A percentile compares a stretch with the other conserved stretches of the same genome.
Evolutionary conservation across 2,113 vertebrate species (phyloP).

Genomic region (Poeciliopsis prolifica): DNA sequence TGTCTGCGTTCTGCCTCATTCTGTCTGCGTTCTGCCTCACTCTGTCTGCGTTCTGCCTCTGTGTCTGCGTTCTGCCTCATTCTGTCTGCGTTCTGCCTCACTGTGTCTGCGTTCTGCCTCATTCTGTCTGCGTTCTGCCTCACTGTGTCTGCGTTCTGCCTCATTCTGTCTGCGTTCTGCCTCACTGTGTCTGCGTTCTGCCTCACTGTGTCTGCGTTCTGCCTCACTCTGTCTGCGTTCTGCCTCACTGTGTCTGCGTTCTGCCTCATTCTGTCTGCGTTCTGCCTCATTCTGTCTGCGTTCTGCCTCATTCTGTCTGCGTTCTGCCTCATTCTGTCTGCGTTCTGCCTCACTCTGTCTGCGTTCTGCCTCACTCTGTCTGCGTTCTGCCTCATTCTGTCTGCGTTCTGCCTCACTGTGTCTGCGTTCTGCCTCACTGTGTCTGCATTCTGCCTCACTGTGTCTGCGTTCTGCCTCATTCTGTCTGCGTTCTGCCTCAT

Average conservation of each 20-base stretch:
- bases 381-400: slow-evolving; percentile 61
- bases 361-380: slow-evolving; percentile 50
- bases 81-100: not conserved
- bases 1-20: not conserved
- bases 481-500: slow-evolving; percentile 53
- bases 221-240: slow-evolving; percentile 53
- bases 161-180: slow-evolving; percentile 1
- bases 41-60: slow-evolving; percentile 8
- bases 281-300: not conserved
- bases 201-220: slow-evolving; percentile 54
- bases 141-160: slow-evolving; percentile 43
- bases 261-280: slow-evolving; percentile 52
- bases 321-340: slow-evolving; percentile 63
- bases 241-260: slow-evolving; percentile 55
- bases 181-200: slow-evolving; percentile 61
- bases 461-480: slow-evolving; percentile 54
- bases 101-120: slow-evolving; percentile 16
- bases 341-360: slow-evolving; percentile 54
- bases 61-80: slow-evolving; percentile 53
- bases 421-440: slow-evolving; percentile 54
- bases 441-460: slow-evolving; percentile 61
- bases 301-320: slow-evolving; percentile 53
- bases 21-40: slow-evolving; percentile 56
- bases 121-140: slow-evolving; percentile 57
- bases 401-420: not conserved